Base-by-base conservation (phyloP, 2,888 invertebrate species). In the Leptopterna dolabrata region DNA sequence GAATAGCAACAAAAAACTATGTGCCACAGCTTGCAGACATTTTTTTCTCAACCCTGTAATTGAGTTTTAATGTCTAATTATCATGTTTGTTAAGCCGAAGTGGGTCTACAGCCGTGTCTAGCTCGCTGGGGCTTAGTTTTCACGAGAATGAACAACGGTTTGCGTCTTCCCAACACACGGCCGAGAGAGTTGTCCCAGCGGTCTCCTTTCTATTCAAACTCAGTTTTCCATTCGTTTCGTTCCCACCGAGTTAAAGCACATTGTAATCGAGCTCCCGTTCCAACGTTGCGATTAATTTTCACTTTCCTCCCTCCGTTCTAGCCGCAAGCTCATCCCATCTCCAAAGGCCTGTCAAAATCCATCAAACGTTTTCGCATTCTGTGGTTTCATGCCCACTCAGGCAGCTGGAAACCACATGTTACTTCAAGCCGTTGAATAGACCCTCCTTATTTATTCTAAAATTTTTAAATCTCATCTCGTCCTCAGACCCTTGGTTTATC, bases 201-300 rank as follows among this genome's bases (percentile, higher is more conserved):
- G 78, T 78, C 78, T 45, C 78, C 78, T 78, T 78, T 78, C 78
- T 78, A 78, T 78, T 78, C 78, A 24, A 78, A 78, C 78, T 45
- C 78, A 45, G 78, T 78, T 78, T 78, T 78, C 78, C 78, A 78
- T 78, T 76, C 29, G 16, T 78, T 63, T 45, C 78, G 78, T 24
- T 78, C 43, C 78, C 45, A 27, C 43, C 78, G 45, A 36, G 78
- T 45, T 78, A 78, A 78, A 78, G 45, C 78, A 78, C 78, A 45
- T 78, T 78, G 78, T 78, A 78, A 78, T 78, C 78, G 78, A 78
- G 78, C 45, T 78, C 43, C 45, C 78, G n/a, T n/a, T 30, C 13
- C 73, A 19, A 73, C n/a, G 0, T 73, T 16, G 36, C 30, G 41
- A 73, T 16, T 73, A 30, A 73, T 73, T 71, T 71, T 24, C 71